phyloP scores from a whole-genome alignment of 2,888 invertebrate genomes.

The Lathronympha strigana region DNA sequence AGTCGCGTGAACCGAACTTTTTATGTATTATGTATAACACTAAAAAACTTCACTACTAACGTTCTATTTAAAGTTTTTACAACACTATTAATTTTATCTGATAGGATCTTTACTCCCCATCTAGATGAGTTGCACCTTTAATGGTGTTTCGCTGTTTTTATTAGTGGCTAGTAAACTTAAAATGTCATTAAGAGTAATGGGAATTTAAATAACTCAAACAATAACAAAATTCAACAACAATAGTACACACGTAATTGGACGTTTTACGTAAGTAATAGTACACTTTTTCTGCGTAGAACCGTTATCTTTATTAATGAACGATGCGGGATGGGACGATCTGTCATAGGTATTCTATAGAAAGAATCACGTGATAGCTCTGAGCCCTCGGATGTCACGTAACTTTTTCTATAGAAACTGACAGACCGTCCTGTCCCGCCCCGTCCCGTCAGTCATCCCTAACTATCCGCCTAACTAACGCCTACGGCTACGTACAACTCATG shows the following conservation, averaged over 20 bases:
- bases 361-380: too few relatives aligned
- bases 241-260: not conserved
- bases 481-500: too few relatives aligned
- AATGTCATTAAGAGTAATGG: conserved; percentile 19
- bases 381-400: too few relatives aligned
- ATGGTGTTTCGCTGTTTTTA: conserved; percentile 20
- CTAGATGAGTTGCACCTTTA: conserved; percentile 24
- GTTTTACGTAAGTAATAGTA: too few relatives aligned
- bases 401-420: too few relatives aligned
- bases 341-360: too few relatives aligned
- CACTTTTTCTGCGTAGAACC: too few relatives aligned
- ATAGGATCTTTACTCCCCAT: conserved; percentile 36
- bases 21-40: conserved; percentile 52
- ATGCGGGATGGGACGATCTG: too few relatives aligned
- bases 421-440: too few relatives aligned
- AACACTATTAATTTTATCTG: conserved; percentile 40
- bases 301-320: too few relatives aligned
- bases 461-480: too few relatives aligned
- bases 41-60: conserved; percentile 48
- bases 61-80: conserved; percentile 52
- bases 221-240: not conserved
- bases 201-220: conserved; percentile 6
- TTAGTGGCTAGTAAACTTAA: conserved; percentile 8
- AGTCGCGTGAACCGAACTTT: conserved; percentile 47
- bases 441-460: too few relatives aligned